Base-by-base conservation (phyloP, 35 echinoderm and acorn worm genomes). In the Chiridota heheva region DNA sequence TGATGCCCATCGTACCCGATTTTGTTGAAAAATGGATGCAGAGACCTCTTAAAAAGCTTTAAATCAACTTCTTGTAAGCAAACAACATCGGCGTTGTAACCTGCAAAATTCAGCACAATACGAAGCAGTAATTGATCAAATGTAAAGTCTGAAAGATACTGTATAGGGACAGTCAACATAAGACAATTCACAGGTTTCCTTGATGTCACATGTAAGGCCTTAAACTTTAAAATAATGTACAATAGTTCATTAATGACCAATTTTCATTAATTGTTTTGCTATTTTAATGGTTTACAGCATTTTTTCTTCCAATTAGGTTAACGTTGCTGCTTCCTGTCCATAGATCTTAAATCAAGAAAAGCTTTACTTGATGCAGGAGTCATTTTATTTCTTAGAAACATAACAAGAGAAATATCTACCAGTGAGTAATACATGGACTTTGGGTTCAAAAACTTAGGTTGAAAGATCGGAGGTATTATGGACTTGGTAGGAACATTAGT, bases 61-160 rank as follows among this genome's bases (percentile, higher is more conserved):
- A 80, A 87, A 2, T 88, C 93, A 16, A 86, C 84, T 42, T 96
- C 93, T 53, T 96, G 93, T 35, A 96, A 80, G 43, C 93, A 96
- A 27, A 96, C n/a, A 13, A 96, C 84, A 57, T 96, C 93, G 63
- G 75, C 70, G 81, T 96, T 85, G 73, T 87, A 96, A 66, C 93
- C 93, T 96, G 69, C 26, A 82, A 70, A 25, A 60, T 43, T 28
- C 16, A 51, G 7, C 6, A 17, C 68, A 40, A 36, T 10, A 72
- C 41, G 68, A 22, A 53, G 48, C 22, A 10, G 22, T 53, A 13
- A 53, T 53, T 53, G n/a, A 53, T 22, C 48, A 53, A 22, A 53
- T 10, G 48, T 53, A 13, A 13, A 22, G 22, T 13, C 48, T 22
- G 10, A 53, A 13, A 13, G 48, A 22, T 10, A 22, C 48, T 53